Conservation (phyloP, 2,888 invertebrate species). For the Scaptomyza flava region DNA sequence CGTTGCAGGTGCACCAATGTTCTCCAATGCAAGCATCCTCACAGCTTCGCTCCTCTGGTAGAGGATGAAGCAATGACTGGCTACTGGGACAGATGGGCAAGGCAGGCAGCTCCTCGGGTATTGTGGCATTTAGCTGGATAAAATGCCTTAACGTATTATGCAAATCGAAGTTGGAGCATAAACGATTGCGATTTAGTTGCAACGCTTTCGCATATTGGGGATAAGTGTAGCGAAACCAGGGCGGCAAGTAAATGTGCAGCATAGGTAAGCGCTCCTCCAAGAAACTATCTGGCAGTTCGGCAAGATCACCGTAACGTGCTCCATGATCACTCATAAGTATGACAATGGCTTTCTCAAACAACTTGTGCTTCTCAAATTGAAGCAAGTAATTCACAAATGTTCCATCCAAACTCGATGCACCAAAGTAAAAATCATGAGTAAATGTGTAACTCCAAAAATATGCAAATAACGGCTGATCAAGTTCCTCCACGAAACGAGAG, state of each 20-base stretch:
- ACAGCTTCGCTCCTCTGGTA: constrained; percentile 87
- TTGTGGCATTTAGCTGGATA: constrained; percentile 82
- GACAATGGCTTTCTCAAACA: constrained; percentile 87
- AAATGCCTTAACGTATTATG: constrained; percentile 88
- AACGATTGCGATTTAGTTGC: constrained; percentile 86
- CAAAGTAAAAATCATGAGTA: constrained; percentile 88
- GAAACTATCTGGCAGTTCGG: constrained; percentile 88
- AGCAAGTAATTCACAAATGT: constrained; percentile 86
- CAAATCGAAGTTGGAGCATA: constrained; percentile 90
- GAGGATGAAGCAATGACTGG: constrained; percentile 86
- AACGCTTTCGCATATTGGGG: constrained; percentile 86
- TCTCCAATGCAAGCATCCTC: constrained; percentile 87
- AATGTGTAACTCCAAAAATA: constrained; percentile 90
- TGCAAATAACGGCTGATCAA: constrained; percentile 86
- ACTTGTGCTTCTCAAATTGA: constrained; percentile 85
- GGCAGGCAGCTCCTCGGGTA: constrained; percentile 65
- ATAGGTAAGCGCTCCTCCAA: constrained; percentile 91
- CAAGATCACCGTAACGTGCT: constrained; percentile 88
- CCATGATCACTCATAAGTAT: constrained; percentile 91
- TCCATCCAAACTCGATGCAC: constrained; percentile 87
- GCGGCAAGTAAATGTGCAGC: constrained; percentile 88
- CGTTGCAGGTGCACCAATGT: constrained; percentile 90
- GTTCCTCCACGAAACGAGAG: constrained; percentile 85
- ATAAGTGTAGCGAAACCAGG: constrained; percentile 86
- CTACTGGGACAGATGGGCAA: constrained; percentile 86